phyloP scores from a whole-genome alignment of 2,888 invertebrate species.

The Agriotes lineatus region DNA sequence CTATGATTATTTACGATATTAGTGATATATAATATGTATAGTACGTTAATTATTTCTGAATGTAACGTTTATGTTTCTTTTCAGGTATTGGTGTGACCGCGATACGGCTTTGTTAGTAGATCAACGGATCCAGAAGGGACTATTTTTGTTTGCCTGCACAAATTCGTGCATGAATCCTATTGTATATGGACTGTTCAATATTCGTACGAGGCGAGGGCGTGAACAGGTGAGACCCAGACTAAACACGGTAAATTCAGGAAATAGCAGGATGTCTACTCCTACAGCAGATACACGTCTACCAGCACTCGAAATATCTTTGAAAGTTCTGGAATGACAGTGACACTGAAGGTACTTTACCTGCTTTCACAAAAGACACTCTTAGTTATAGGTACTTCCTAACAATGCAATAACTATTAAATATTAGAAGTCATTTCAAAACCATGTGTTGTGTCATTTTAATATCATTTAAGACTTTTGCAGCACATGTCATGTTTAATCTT shows the following conservation, averaged over 20 bases:
- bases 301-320: constrained; percentile 58
- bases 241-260: constrained; percentile 51
- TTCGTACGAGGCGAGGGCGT: constrained; percentile 68
- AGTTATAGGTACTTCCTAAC: too few relatives aligned
- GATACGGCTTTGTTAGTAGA: constrained; percentile 78
- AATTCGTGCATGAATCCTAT: constrained; percentile 98
- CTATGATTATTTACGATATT: too few relatives aligned
- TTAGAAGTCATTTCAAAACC: too few relatives aligned
- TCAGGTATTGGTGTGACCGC: constrained; percentile 86
- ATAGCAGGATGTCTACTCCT: constrained; percentile 52
- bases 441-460: too few relatives aligned
- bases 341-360: constrained; percentile 6
- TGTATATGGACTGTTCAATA: constrained; percentile 92
- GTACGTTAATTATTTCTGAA: too few relatives aligned
- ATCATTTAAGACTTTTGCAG: too few relatives aligned
- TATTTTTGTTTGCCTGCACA: constrained; percentile 95
- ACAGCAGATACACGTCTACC: constrained; percentile 61
- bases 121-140: constrained; percentile 82
- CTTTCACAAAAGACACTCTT: too few relatives aligned
- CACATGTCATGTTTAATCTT: too few relatives aligned
- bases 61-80: too few relatives aligned
- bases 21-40: too few relatives aligned
- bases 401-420: too few relatives aligned
- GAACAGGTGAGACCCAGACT: constrained; percentile 64
- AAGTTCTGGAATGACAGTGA: constrained; percentile 41